Evolutionary conservation across 2,113 vertebrate species (phyloP).

Genomic region (Actinemys pallida): DNA sequence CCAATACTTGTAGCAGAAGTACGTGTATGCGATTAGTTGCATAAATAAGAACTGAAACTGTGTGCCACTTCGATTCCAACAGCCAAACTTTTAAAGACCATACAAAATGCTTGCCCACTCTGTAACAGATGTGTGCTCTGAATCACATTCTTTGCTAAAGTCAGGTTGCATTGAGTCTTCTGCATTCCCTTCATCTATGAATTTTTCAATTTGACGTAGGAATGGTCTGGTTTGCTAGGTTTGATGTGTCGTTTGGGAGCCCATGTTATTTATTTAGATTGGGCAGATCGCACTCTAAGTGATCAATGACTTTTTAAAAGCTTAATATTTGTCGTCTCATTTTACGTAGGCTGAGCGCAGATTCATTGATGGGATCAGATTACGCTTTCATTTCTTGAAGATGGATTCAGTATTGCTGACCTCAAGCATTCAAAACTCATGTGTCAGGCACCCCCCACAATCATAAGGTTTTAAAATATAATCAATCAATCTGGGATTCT

Average conservation of each 20-base stretch:
- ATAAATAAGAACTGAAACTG: not conserved
- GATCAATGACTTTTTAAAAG: no score
- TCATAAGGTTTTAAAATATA: not conserved
- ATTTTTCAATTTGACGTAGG: rapidly evolving
- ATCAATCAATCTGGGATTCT: not conserved
- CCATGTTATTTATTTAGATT: rapidly evolving
- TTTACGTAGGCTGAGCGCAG: no score
- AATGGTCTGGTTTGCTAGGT: not conserved
- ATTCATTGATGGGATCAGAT: no score
- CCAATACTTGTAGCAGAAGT: not conserved
- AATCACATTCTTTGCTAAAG: not conserved
- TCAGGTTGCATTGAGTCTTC: not conserved
- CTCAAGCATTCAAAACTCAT: not conserved
- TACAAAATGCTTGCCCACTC: no score
- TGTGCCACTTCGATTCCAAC: rapidly evolving
- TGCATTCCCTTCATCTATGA: not conserved
- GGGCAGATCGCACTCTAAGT: no score
- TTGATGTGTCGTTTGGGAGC: not conserved
- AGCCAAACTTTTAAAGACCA: not conserved
- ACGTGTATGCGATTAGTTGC: not conserved
- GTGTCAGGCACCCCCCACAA: not conserved
- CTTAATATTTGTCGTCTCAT: no score
- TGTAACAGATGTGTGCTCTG: rapidly evolving
- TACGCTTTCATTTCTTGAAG: no score
- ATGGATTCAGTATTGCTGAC: no score